Evolutionary conservation across 1,140 invertebrate species (phyloP), one percentile per base, ranked within the genome.

Genomic region (Drosophila leontia): DNA sequence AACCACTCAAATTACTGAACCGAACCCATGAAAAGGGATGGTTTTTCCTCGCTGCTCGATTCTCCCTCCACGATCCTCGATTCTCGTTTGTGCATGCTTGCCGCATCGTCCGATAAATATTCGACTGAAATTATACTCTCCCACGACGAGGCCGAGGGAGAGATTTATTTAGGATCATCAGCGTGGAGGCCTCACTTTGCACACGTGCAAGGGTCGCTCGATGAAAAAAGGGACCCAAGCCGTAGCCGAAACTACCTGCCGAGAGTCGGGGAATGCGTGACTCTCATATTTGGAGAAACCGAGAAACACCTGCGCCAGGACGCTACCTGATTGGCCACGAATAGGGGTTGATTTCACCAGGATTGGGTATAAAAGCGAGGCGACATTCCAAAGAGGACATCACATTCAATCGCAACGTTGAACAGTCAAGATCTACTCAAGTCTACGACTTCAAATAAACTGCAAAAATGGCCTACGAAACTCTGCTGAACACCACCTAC

Each of bases 91-190:
- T 65, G 56, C 62, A 63, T 75, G 67, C 68, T 63, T 82, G 69
- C 80, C 62, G 80, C 80, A 51, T 55, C 61, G 51, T 64, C 45
- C 75, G 50, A 87, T 70, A 70, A 68, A 74, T 78, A 79, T 86
- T 82, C 65, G 60, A 79, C 61, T 51, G 64, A 79, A 78, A 57
- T 74, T 71, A 67, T 82, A 82, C 74, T 85, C 82, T 85, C 78
- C 82, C 82, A 85, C 78, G 78, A 81, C 42, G 82, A 61, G 64
- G 19, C 51, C 58, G 34, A 75, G 67, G 56, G 57, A 70, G 57
- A 69, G 63, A 78, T 72, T 81, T 82, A 74, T 59, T 75, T 72
- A 75, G 69, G 75, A 39, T 57, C 64, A 39, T 41, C 57, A 51
- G 72, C 45, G 42, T 61, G 45, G 45, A 51, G 61, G 65, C 37